Evolutionary conservation across 2,797 vertebrate genomes (phyloP).

Genomic region (Apogon talboti): DNA sequence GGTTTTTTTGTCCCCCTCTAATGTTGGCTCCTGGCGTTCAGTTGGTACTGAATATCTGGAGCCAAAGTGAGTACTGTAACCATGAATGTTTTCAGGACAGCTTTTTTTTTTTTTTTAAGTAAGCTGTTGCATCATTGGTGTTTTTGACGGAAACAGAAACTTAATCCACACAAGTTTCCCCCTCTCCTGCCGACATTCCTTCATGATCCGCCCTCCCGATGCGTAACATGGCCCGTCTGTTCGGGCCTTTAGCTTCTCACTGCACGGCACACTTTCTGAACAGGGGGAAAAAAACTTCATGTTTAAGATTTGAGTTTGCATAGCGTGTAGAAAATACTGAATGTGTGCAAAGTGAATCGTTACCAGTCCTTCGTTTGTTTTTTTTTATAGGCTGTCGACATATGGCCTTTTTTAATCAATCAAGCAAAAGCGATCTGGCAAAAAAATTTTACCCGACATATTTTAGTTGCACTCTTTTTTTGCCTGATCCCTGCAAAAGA

Average conservation of each 20-base stretch:
- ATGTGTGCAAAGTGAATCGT: constrained; percentile 67
- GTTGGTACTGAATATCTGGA: constrained; percentile 54
- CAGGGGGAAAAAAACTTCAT: constrained; percentile 40
- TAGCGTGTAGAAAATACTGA: constrained; percentile 67
- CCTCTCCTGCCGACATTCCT: constrained; percentile 18
- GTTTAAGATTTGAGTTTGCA: constrained; percentile 50
- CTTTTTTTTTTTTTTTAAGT: constrained; percentile 13
- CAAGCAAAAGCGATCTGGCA: constrained; percentile 28
- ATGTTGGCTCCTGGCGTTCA: constrained; percentile 29
- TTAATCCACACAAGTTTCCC: constrained; percentile 27
- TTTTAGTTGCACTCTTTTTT: constrained; percentile 36
- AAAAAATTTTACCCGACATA: constrained; percentile 19
- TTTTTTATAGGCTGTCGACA: constrained; percentile 42
- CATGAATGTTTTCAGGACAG: constrained; percentile 63
- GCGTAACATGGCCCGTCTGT: constrained; percentile 37
- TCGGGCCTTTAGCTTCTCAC: constrained; percentile 59
- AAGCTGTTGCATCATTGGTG: constrained; percentile 28
- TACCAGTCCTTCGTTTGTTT: constrained; percentile 32
- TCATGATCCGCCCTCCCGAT: constrained; percentile 31
- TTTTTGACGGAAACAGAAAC: constrained; percentile 25
- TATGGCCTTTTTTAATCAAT: constrained; percentile 45
- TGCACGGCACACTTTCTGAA: constrained; percentile 74
- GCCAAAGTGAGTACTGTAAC: constrained; percentile 38
- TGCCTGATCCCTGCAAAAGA: constrained; percentile 12
- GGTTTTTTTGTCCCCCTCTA: background rate